Evolutionary conservation across 2,888 invertebrate genomes (phyloP), one percentile per base, ranked within the genome.

Genomic region (Rutpela maculata): DNA sequence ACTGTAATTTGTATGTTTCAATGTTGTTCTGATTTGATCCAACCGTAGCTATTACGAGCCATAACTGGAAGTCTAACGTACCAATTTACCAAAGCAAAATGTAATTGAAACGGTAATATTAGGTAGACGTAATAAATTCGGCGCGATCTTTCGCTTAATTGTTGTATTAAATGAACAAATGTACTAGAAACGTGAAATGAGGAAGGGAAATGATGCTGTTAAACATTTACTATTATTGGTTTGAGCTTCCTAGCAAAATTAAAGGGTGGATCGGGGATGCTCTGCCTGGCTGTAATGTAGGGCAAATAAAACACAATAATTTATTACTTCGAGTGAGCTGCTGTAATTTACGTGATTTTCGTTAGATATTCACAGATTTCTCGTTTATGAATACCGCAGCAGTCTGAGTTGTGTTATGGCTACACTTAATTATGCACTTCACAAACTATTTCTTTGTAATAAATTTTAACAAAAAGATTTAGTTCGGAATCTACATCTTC

Each of bases 151-250:
- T 81, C 80, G 73, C 74, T 82, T 84, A 84, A 84, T 85, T 81
- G 84, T 82, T 82, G 81, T 78, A 85, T 85, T 84, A 84, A 79
- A 80, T 71, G 79, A 82, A 80, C 79, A 83, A 84, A 84, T 85
- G 82, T 83, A 82, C 78, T 78, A 82, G 83, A 84, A 85, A 81
- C 80, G 78, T 79, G 76, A 59, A 82, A 84, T 75, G 81, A 76
- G 81, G 75, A 77, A 77, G 83, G 77, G 80, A 81, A 84, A 85
- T 77, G 80, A 75, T 77, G 82, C 80, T 80, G 82, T 83, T 82
- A 82, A 84, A 81, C 81, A 83, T 84, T 82, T 82, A 84, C 82
- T 83, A 83, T 82, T 83, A 83, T 83, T 83, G 83, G 81, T 76
- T 82, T 76, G 80, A 79, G 78, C 75, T 78, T 74, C 75, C 70